phyloP scores from a whole-genome alignment of 2,113 vertebrate genomes.

The Aleadryas rufinucha region DNA sequence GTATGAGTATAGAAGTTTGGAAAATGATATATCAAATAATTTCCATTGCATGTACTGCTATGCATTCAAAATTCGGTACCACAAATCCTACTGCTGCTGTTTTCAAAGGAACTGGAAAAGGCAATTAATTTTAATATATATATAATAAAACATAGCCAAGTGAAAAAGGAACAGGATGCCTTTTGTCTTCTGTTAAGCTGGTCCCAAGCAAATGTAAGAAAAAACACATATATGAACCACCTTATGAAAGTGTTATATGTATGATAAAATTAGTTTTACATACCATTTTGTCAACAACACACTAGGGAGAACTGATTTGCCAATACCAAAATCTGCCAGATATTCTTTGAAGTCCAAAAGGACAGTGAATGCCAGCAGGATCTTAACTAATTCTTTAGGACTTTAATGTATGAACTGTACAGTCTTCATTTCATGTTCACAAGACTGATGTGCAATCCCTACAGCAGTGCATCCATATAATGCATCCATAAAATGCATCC shows the following conservation, averaged over 20 bases:
- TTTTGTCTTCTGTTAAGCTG: background rate
- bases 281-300: background rate
- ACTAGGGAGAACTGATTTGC: background rate
- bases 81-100: background rate
- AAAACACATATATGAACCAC: background rate
- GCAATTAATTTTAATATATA: background rate
- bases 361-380: background rate
- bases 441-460: background rate
- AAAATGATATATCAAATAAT: background rate
- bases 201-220: background rate
- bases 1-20: background rate
- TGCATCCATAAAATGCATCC: rapidly evolving
- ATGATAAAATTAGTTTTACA: background rate
- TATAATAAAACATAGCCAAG: background rate
- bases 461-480: background rate
- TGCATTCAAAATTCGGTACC: background rate
- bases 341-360: background rate
- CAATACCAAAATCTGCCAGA: background rate
- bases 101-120: background rate
- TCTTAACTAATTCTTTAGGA: background rate
- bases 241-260: background rate
- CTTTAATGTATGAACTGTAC: background rate
- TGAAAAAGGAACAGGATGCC: background rate
- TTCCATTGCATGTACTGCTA: background rate
- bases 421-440: background rate